Conservation (phyloP, 35 echinoderm and acorn worm genomes). For the Lytechinus pictus region DNA sequence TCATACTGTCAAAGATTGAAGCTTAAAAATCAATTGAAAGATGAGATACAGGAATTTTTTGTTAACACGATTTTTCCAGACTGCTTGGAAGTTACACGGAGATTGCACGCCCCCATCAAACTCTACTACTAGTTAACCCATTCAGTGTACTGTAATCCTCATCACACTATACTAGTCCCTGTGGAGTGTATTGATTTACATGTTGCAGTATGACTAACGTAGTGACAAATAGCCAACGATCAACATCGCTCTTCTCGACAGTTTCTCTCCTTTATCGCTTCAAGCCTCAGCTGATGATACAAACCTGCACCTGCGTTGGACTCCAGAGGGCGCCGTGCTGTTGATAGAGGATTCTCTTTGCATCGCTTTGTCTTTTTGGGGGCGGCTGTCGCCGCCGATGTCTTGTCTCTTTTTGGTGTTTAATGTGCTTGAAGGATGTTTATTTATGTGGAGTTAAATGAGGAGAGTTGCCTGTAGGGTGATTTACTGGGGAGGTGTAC, state of each 20-base stretch:
- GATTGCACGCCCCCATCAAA: no score
- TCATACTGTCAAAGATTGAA: no score
- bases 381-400: background rate
- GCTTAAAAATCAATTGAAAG: no score
- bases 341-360: background rate
- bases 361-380: background rate
- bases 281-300: background rate
- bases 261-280: background rate
- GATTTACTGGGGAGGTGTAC: background rate
- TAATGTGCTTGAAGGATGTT: conserved; percentile 7
- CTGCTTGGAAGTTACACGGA: no score
- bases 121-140: background rate
- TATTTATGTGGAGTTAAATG: background rate
- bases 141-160: background rate
- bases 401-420: background rate
- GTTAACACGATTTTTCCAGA: no score
- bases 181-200: background rate
- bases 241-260: background rate
- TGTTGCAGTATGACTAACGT: background rate
- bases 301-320: background rate
- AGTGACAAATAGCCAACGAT: background rate
- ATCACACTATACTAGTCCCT: background rate
- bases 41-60: no score
- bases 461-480: background rate
- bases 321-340: background rate